phyloP scores from a whole-genome alignment of 2,113 vertebrate genomes.

The Gallinago media region DNA sequence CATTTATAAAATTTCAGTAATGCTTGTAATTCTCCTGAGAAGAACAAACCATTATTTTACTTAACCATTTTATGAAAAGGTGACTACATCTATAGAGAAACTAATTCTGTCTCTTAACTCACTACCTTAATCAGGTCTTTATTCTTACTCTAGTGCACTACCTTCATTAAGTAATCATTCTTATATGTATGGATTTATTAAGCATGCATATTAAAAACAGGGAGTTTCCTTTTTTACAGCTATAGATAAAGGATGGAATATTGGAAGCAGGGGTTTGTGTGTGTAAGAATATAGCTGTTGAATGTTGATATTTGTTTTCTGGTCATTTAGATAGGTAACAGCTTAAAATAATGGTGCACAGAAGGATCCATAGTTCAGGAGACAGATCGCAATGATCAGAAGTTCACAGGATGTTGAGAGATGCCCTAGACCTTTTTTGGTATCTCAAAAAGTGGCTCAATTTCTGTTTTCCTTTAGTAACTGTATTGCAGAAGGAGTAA shows the following conservation, averaged over 20 bases:
- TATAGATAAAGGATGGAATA: neutral
- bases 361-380: neutral
- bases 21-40: neutral
- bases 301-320: neutral
- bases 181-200: neutral
- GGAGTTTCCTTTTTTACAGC: neutral
- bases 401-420: neutral
- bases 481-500: neutral
- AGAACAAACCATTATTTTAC: neutral
- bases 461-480: slow-evolving; percentile 2
- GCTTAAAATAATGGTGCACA: neutral
- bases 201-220: neutral
- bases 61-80: neutral
- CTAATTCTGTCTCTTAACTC: neutral
- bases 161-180: neutral
- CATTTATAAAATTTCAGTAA: slow-evolving; percentile 8
- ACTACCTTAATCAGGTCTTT: neutral
- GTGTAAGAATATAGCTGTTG: neutral
- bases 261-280: neutral
- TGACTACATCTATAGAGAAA: neutral
- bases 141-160: neutral
- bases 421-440: neutral
- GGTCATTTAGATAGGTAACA: neutral
- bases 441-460: neutral
- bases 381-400: neutral